Evolutionary conservation across 2,113 vertebrate species (phyloP).

Genomic region (Genyomyrus donnyi): DNA sequence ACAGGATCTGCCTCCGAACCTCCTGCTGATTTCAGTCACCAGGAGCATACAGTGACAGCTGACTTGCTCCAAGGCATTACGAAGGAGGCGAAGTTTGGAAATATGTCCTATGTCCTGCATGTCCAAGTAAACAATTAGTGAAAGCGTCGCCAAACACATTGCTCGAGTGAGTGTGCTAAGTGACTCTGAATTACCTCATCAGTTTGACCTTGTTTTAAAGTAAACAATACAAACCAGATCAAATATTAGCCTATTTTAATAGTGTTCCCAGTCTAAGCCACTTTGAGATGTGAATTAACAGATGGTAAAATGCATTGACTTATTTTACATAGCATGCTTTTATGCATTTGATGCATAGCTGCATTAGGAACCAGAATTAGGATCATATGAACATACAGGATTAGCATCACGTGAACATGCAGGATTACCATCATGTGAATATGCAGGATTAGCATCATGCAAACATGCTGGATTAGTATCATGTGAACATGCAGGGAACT

Average conservation of each 20-base stretch:
- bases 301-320: background rate
- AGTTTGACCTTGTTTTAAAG: background rate
- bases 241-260: constrained; percentile 3
- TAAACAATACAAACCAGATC: background rate
- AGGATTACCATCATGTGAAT: background rate
- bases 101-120: background rate
- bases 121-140: background rate
- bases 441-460: background rate
- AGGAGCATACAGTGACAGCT: background rate
- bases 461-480: background rate
- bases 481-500: background rate
- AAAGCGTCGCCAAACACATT: background rate
- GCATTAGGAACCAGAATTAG: background rate
- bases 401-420: background rate
- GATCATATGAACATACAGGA: background rate
- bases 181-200: background rate
- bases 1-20: background rate
- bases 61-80: background rate
- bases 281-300: background rate
- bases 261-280: background rate
- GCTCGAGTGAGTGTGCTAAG: background rate
- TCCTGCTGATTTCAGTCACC: background rate
- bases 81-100: background rate
- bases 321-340: background rate
- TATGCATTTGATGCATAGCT: background rate